Percentiles rank a stretch among this genome's conserved stretches.
Conservation (phyloP, 2,113 vertebrate genomes). For the Salvator merianae region DNA sequence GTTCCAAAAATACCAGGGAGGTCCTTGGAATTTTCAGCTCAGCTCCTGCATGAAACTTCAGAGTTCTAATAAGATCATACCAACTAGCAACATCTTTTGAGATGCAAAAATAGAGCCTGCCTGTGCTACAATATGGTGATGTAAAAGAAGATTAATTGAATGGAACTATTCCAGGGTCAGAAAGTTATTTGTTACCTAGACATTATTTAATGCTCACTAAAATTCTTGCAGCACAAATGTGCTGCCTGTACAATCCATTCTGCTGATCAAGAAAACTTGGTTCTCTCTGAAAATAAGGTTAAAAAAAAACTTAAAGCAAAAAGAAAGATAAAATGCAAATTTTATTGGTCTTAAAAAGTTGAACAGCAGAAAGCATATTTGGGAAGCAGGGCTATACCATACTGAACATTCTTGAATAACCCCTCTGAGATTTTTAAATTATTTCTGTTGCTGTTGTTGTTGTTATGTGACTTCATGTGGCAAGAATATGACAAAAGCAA, state of each 20-base stretch:
- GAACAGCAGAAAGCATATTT: not conserved
- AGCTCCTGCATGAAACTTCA: not conserved
- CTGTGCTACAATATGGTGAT: slow-evolving; percentile 6
- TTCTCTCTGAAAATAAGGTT: not conserved
- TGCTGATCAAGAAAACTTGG: not conserved
- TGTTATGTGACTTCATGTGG: not conserved
- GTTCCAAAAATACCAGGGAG: slow-evolving; percentile 31
- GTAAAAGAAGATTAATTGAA: slow-evolving; percentile 57
- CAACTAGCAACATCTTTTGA: not conserved
- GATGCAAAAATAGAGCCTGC: not conserved
- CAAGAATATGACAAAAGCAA: not conserved
- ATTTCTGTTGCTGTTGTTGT: not conserved
- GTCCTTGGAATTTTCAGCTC: not conserved
- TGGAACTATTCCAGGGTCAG: slow-evolving; percentile 40
- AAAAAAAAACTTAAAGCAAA: not conserved
- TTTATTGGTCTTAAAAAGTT: not conserved
- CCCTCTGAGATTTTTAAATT: not conserved
- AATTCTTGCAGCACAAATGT: not conserved
- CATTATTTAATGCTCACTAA: slow-evolving; percentile 46
- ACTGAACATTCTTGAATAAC: not conserved
- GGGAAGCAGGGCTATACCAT: not conserved
- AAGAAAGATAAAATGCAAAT: not conserved
- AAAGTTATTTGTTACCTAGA: slow-evolving; percentile 36
- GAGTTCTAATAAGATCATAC: not conserved
- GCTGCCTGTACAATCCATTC: slow-evolving; percentile 14